A percentile compares a stretch with the other conserved stretches of the same genome.
Conservation (phyloP, 2,797 vertebrate genomes). For the Propithecus perrieri region DNA sequence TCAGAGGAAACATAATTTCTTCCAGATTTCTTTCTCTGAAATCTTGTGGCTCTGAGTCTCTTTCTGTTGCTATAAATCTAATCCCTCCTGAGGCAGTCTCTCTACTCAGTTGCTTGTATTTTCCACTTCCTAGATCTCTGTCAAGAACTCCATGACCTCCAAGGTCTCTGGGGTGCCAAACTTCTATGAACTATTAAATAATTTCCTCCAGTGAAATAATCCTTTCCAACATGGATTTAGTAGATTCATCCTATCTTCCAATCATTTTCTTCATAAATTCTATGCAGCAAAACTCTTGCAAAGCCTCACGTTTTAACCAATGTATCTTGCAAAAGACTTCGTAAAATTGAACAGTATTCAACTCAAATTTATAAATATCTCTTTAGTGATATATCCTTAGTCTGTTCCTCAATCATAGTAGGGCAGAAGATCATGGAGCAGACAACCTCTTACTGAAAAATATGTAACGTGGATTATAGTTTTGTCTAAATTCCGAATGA, state of each 20-base stretch:
- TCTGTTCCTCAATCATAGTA: neutral
- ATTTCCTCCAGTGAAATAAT: neutral
- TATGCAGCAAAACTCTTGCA: neutral
- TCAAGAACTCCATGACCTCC: neutral
- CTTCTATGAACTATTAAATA: neutral
- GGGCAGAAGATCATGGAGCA: neutral
- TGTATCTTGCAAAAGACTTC: neutral
- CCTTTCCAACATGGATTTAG: neutral
- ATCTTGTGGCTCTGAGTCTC: neutral
- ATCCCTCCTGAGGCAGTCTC: neutral
- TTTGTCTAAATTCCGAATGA: neutral
- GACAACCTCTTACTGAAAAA: neutral
- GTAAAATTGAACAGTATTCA: neutral
- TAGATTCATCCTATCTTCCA: neutral
- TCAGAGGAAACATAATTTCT: neutral
- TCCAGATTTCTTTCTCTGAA: conserved; percentile 1
- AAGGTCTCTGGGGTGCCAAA: neutral
- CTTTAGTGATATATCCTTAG: neutral
- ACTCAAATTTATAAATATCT: neutral
- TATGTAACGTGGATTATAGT: neutral
- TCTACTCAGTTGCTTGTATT: neutral
- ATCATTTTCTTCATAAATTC: neutral
- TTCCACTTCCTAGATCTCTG: neutral
- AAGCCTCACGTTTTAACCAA: neutral
- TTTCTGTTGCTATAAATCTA: neutral